phyloP scores from a whole-genome alignment of 2,888 invertebrate genomes.

The Volucella inanis region DNA sequence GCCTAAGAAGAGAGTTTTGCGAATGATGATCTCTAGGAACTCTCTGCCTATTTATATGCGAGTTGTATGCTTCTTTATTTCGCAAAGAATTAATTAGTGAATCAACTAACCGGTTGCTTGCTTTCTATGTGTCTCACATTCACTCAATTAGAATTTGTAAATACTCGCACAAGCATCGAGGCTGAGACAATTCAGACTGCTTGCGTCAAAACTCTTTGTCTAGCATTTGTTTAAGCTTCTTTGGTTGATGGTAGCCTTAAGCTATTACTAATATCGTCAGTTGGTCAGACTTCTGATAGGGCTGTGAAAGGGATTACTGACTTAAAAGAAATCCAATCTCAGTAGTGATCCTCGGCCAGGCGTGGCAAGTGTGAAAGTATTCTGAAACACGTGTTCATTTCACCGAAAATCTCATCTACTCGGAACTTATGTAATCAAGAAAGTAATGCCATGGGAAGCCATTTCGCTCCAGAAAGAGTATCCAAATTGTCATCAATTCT shows the following conservation, averaged over 20 bases:
- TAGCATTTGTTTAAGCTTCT: too few relatives aligned
- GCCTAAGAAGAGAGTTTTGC: slow-evolving; percentile 53
- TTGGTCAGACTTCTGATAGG: neutral
- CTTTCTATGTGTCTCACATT: slow-evolving; percentile 51
- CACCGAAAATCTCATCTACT: neutral
- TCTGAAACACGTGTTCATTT: slow-evolving; percentile 28
- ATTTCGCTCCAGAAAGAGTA: slow-evolving; percentile 17
- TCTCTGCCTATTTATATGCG: slow-evolving; percentile 61
- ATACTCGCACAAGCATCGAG: neutral
- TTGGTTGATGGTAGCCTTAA: neutral
- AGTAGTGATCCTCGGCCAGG: neutral
- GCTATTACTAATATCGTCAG: too few relatives aligned
- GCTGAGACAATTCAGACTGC: slow-evolving; percentile 44
- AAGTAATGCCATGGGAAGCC: neutral
- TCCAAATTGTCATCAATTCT: neutral
- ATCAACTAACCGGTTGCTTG: slow-evolving; percentile 49
- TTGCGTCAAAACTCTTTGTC: slow-evolving; percentile 39
- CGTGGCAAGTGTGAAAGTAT: slow-evolving; percentile 5
- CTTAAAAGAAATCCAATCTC: slow-evolving; percentile 3
- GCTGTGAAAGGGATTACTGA: neutral
- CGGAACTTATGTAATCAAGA: slow-evolving; percentile 32
- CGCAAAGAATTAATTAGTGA: slow-evolving; percentile 34
- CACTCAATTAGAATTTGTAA: slow-evolving; percentile 27
- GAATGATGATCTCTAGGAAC: slow-evolving; percentile 60
- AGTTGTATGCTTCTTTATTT: slow-evolving; percentile 17